Conservation (phyloP, 2,113 vertebrate species). For the Orycteropus afer region DNA sequence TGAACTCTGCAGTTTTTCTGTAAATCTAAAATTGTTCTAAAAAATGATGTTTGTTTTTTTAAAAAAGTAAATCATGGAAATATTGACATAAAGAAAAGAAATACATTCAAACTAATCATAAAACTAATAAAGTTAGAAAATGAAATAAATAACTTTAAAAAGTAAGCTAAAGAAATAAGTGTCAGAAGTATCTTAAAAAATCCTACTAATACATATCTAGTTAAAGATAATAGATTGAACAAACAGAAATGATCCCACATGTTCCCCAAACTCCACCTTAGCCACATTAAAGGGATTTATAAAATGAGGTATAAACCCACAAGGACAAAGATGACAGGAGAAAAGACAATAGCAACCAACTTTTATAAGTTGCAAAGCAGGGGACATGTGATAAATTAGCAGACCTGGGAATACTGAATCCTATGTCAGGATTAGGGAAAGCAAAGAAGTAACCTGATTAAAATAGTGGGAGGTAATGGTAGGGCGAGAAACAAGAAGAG, state of each 20-base stretch:
- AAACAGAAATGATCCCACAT: background rate
- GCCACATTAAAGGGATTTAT: background rate
- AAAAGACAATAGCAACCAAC: background rate
- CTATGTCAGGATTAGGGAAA: background rate
- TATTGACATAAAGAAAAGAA: background rate
- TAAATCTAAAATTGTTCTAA: background rate
- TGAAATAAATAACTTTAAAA: conserved; percentile 29
- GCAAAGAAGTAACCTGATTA: background rate
- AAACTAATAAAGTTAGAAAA: background rate
- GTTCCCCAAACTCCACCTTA: background rate
- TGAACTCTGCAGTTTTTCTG: background rate
- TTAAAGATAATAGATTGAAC: background rate
- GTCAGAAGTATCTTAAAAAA: background rate
- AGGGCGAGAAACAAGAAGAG: no score
- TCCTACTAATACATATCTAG: background rate
- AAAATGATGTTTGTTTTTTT: background rate
- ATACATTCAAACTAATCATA: background rate
- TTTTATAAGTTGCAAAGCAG: background rate
- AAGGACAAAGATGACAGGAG: background rate
- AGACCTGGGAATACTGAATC: background rate
- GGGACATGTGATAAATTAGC: background rate
- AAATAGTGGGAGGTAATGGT: no score
- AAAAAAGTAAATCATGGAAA: background rate
- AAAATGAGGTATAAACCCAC: background rate
- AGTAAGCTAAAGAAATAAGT: background rate